Base-by-base conservation (phyloP, 2,888 invertebrate genomes). In the Nomada flava region DNA sequence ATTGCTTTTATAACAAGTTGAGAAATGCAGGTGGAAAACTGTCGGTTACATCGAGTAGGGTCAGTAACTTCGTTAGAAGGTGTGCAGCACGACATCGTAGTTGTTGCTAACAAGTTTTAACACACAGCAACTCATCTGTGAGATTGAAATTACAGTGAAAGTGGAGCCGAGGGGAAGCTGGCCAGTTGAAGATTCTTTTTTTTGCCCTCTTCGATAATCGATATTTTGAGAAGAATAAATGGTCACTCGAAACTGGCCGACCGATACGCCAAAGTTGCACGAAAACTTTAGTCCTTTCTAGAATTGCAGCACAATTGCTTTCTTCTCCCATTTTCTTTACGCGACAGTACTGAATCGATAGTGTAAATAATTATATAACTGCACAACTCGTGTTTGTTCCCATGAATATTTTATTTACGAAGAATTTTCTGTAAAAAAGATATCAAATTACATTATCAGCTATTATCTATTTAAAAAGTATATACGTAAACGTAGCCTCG, bases 31-130 rank as follows among this genome's bases (percentile, higher is more conserved):
- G 62, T 63, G 62, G 67, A 78, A 78, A 68, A 73, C 50, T 68
- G 29, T 64, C 47, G 60, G 60, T 52, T 72, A 47, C n/a, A 60
- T 18, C 23, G 36, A 47, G 3, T 23, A 42, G 42, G 73, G 62
- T 60, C 36, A 15, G 62, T 77, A 77, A 77, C 67, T 77, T 77
- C 47, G 67, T 77, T 73, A 67, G 65, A 23, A 67, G 71, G 44
- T 47, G 71, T 59, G 47, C 59, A 71, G 26, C 73, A 55, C 67
- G 62, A 55, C 57, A 36, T 73, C 72, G 55, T 44, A 73, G 55
- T 73, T 68, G 73, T 72, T 62, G 62, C 65, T 77, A 77, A 77
- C 77, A 57, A 77, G 77, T 77, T 77, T 72, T 53, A 71, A 72
- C 65, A 72, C 53, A 53, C 62, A 52, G 36, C 50, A 59, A 74